These are phyloP conservation scores for Asbolus verrucosus DNA, from an alignment of 1,140 invertebrate genomes.

Conservation along the genomic window DNA sequence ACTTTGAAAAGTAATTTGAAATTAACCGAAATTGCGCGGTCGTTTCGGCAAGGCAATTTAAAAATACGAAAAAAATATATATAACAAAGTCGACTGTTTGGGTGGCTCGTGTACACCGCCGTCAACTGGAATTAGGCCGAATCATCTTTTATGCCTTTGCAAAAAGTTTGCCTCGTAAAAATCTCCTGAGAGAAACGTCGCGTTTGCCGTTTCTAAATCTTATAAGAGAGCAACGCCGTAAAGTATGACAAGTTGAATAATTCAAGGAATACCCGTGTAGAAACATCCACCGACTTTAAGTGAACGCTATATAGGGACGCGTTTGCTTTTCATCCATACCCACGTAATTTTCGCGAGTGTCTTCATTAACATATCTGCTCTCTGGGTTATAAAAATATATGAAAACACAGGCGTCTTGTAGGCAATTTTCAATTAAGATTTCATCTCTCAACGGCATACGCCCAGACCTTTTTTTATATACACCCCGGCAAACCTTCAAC, in stretches of 20 bases:
- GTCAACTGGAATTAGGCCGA: constrained; percentile 40
- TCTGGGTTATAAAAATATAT: constrained; percentile 46
- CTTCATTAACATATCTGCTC: constrained; percentile 47
- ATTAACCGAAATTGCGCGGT: constrained; percentile 54
- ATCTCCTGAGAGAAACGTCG: constrained; percentile 43
- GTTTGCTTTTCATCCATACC: constrained; percentile 4
- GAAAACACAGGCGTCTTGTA: constrained; percentile 40
- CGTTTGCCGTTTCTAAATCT: constrained; percentile 48
- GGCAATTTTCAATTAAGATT: constrained; percentile 48
- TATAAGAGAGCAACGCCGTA: constrained; percentile 43
- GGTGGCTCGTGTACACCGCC: background rate
- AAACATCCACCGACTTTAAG: constrained; percentile 20
- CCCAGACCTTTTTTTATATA: constrained; percentile 8
- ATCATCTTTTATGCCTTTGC: constrained; percentile 47
- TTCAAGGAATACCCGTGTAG: constrained; percentile 41
- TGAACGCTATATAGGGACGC: constrained; percentile 28
- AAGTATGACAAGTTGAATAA: constrained; percentile 50
- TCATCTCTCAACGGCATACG: constrained; percentile 12
- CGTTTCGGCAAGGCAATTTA: constrained; percentile 25
- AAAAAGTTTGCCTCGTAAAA: constrained; percentile 38
- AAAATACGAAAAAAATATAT: background rate
- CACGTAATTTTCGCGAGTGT: constrained; percentile 44
- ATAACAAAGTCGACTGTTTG: too few species aligned
- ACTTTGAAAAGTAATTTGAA: constrained; percentile 57
- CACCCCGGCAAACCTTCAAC: background rate